Evolutionary conservation across 2,113 vertebrate species (phyloP), one percentile per base, ranked within the genome.

Genomic region (Columbina picui): DNA sequence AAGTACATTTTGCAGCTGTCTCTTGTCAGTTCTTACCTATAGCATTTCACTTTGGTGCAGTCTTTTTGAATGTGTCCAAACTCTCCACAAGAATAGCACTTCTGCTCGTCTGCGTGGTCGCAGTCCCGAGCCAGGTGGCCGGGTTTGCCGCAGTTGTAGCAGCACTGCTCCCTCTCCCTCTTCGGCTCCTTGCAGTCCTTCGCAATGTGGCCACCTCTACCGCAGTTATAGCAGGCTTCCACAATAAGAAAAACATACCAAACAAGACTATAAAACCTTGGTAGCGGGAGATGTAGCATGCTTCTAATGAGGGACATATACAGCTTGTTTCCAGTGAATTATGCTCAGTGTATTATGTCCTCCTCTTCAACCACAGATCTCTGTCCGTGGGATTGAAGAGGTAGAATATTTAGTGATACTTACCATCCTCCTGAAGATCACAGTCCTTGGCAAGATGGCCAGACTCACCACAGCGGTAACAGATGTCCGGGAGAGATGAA

Each of bases 141-240:
- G 3, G 99, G 99, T 93, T 99, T 99, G 94, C 99, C 99, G 73
- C 99, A 99, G 98, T 99, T 99, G 98, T 99, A 99, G 98, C 99
- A 99, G 91, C 99, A 99, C 75, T 99, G 99, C 98, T 99, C 99
- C 59, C 99, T 97, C 98, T 99, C 99, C 97, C 99, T 98, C 98
- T 99, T 99, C 63, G 99, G 99, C 97, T 99, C 99, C 98, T 99
- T 99, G 98, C 99, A 99, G 97, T 99, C 99, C 98, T 99, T 99
- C 78, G 99, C 99, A 98, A 99, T 99, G 92, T 99, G 99, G 89
- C 99, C 99, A 97, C 99, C 99, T 98, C 99, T 98, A 96, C 99
- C 99, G 97, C 99, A 99, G 98, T 99, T 99, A 98, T 99, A 99
- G 99, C 99, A 99, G 52, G 99, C 99, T 99, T 98, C 97, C 98